Percentiles rank a stretch among this genome's conserved stretches.
These are phyloP conservation scores for Lordiphosa clarofinis DNA, from an alignment of 1,140 invertebrate genomes.

Conservation along the genomic window DNA sequence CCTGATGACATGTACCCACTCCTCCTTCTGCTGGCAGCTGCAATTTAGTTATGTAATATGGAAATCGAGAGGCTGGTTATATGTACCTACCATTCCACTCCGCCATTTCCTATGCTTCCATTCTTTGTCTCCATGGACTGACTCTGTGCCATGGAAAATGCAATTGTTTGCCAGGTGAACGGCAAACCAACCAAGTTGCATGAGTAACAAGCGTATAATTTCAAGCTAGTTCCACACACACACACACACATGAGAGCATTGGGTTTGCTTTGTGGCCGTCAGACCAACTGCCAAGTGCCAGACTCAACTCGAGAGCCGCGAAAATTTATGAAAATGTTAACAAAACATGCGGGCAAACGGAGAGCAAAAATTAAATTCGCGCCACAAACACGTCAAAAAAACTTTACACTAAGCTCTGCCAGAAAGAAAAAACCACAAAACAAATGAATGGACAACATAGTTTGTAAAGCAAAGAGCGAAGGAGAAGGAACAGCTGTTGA, in stretches of 20 bases:
- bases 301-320: slow-evolving; percentile 14
- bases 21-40: neutral
- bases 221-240: slow-evolving; percentile 14
- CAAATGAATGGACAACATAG: slow-evolving; percentile 62
- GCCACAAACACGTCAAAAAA: slow-evolving; percentile 15
- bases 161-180: slow-evolving; percentile 21
- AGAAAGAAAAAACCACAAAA: slow-evolving; percentile 51
- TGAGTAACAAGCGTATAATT: slow-evolving; percentile 73
- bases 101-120: slow-evolving; percentile 1
- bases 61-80: slow-evolving; percentile 51
- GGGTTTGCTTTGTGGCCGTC: slow-evolving; percentile 4
- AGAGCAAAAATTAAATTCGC: slow-evolving; percentile 32
- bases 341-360: slow-evolving; percentile 26
- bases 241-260: too few species aligned
- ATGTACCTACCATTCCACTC: slow-evolving; percentile 3
- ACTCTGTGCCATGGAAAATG: slow-evolving; percentile 2
- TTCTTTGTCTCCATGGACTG: slow-evolving; percentile 5
- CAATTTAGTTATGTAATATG: slow-evolving; percentile 56
- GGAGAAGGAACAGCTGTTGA: slow-evolving; percentile 26
- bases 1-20: neutral
- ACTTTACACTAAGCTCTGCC: slow-evolving; percentile 41
- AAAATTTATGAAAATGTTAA: slow-evolving; percentile 49
- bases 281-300: slow-evolving; percentile 23
- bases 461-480: slow-evolving; percentile 28
- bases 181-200: slow-evolving; percentile 45